Evolutionary conservation across 2,888 invertebrate genomes (phyloP).

Genomic region (Lithophane semibrunnea): DNA sequence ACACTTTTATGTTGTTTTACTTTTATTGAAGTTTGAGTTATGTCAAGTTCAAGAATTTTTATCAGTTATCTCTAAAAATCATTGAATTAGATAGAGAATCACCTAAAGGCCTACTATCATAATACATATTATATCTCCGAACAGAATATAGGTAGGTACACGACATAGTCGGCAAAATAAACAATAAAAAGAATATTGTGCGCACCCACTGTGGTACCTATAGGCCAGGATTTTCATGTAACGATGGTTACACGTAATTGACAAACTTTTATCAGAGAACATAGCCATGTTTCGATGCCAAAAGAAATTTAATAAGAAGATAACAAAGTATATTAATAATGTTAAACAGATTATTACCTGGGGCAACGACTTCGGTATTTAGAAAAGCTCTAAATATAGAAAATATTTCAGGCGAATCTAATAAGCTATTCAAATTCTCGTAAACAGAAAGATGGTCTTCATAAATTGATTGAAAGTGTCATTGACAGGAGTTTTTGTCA

Average conservation of each 20-base stretch:
- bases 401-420: conserved; percentile 22
- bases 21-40: background rate
- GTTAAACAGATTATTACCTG: conserved; percentile 1
- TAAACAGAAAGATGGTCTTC: conserved; percentile 5
- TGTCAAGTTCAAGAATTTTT: background rate
- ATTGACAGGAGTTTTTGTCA: conserved; percentile 43
- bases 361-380: conserved; percentile 11
- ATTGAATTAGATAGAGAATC: background rate
- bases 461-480: conserved; percentile 51
- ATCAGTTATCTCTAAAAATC: background rate
- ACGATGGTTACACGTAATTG: conserved; percentile 8
- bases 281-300: background rate
- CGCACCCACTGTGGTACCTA: no score
- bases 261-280: conserved; percentile 26
- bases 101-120: background rate
- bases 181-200: background rate
- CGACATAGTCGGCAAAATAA: background rate
- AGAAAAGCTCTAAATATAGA: conserved; percentile 5
- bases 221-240: background rate
- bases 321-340: conserved; percentile 17
- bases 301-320: conserved; percentile 15
- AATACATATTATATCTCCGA: no score
- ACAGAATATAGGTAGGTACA: background rate
- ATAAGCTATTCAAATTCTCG: conserved; percentile 15
- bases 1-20: background rate